A percentile compares a stretch with the other conserved stretches of the same genome.
phyloP scores from a whole-genome alignment of 2,888 invertebrate species.

The Noctuana brunneofusca region DNA sequence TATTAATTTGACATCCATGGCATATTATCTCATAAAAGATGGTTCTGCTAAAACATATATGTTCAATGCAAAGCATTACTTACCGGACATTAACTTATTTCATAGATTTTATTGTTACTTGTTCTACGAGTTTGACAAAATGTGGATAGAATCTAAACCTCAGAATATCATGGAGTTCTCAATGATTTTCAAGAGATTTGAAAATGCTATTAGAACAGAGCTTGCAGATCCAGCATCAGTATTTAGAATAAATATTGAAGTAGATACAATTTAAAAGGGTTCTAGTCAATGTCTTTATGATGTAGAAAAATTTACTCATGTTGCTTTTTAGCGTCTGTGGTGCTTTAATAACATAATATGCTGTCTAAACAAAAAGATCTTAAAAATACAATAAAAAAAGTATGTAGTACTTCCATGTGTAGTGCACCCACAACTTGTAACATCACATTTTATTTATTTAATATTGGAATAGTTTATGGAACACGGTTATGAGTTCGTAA shows the following conservation, averaged over 20 bases:
- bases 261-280: constrained; percentile 83
- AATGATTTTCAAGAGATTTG: constrained; percentile 92
- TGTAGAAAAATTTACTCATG: constrained; percentile 6
- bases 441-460: too few relatives aligned
- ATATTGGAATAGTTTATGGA: neutral
- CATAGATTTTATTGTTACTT: constrained; percentile 97
- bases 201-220: constrained; percentile 86
- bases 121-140: constrained; percentile 96
- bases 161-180: constrained; percentile 98
- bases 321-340: constrained; percentile 13
- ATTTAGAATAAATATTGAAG: constrained; percentile 90
- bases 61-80: constrained; percentile 89
- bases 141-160: constrained; percentile 96
- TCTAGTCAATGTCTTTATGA: constrained; percentile 23
- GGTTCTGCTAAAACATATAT: constrained; percentile 95
- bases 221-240: constrained; percentile 87
- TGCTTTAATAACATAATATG: neutral
- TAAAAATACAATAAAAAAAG: too few relatives aligned
- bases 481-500: neutral
- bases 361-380: too few relatives aligned
- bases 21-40: constrained; percentile 89
- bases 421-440: too few relatives aligned
- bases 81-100: constrained; percentile 89
- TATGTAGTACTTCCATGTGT: too few relatives aligned
- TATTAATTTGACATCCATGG: constrained; percentile 97